These are phyloP conservation scores for Parauchenoglanis punctatus DNA, from an alignment of 2,797 vertebrate species.

Conservation along the genomic window DNA sequence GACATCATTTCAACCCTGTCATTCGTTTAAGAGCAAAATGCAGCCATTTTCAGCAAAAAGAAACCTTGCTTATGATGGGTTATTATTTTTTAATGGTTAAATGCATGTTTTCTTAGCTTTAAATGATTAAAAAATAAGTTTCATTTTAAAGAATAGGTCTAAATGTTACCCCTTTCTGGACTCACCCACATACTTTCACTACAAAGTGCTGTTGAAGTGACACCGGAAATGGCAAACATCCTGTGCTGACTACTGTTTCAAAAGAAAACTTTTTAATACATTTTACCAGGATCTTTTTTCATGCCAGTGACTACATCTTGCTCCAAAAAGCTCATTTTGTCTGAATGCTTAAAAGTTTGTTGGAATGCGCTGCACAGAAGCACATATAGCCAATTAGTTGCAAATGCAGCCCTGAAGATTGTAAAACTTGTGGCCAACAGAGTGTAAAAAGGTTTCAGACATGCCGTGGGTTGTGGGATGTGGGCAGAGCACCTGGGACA, in stretches of 20 bases:
- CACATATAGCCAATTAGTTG: neutral
- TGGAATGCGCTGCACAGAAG: neutral
- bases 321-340: neutral
- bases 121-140: neutral
- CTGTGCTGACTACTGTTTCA: neutral
- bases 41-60: neutral
- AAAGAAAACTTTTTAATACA: neutral
- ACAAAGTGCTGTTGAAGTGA: conserved; percentile 2
- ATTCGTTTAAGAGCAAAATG: neutral
- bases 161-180: neutral
- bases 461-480: neutral
- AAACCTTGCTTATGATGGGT: neutral
- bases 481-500: neutral
- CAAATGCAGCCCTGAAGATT: neutral
- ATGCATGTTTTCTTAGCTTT: neutral
- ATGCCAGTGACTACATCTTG: neutral
- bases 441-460: neutral
- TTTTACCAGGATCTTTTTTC: neutral
- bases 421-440: neutral
- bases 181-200: neutral
- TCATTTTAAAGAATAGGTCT: neutral
- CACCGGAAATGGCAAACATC: neutral
- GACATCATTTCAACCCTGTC: no score
- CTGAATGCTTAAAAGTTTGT: neutral
- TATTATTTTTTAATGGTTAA: neutral